These are phyloP conservation scores for Vulpes ferrilata DNA, from an alignment of 2,113 vertebrate species.

Conservation along the genomic window DNA sequence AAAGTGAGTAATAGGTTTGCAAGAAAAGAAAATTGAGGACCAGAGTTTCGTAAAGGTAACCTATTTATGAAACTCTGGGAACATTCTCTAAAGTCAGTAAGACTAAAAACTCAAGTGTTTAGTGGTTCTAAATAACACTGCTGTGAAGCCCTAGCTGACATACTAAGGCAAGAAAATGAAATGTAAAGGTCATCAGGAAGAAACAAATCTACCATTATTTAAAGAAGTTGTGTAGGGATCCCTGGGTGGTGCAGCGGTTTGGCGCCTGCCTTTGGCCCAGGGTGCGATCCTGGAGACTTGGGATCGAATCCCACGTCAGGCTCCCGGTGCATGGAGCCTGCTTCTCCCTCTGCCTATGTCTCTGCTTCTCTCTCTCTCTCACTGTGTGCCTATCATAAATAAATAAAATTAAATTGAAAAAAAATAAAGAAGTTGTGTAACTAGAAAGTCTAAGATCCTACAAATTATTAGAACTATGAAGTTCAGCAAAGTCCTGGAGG, in stretches of 20 bases:
- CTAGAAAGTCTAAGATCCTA: neutral
- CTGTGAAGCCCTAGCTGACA: neutral
- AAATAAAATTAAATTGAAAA: too few relatives aligned
- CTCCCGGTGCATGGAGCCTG: too few relatives aligned
- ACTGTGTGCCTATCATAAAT: too few relatives aligned
- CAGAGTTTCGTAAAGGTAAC: neutral
- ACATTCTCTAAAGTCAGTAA: constrained; percentile 14
- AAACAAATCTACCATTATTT: neutral
- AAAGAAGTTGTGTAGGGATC: neutral
- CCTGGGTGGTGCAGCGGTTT: too few relatives aligned
- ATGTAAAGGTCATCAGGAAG: neutral
- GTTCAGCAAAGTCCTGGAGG: neutral
- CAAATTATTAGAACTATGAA: neutral
- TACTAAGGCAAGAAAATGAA: neutral
- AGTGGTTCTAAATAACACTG: neutral
- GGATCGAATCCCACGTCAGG: too few relatives aligned
- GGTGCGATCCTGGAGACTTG: too few relatives aligned
- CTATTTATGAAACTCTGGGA: neutral
- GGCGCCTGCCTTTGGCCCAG: too few relatives aligned
- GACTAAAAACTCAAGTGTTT: neutral
- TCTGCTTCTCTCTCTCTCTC: too few relatives aligned
- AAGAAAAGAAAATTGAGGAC: neutral
- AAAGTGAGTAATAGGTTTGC: neutral
- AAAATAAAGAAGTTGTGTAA: neutral
- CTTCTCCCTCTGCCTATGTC: too few relatives aligned